Evolutionary conservation across 2,113 vertebrate genomes (phyloP), one percentile per base, ranked within the genome.

Genomic region (Prietella phreatophila): DNA sequence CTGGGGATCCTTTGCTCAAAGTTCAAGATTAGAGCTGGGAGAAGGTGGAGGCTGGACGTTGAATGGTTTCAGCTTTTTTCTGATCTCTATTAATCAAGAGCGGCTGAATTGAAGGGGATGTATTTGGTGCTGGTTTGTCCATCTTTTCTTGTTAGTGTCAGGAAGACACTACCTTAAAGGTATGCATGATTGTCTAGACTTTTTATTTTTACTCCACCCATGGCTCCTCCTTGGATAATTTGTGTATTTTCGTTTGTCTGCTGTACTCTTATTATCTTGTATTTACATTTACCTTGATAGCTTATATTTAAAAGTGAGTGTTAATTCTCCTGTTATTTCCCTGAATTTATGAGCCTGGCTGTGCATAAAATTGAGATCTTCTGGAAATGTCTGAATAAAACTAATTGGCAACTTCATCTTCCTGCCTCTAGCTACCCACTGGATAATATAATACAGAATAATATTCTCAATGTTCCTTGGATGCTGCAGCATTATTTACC

Each of bases 401-500:
- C 30, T 22, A 80, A 55, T 30, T 56, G n/a, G 6, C 30, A 58
- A 56, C 19, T 79, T 79, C 17, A 79, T 56, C 50, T 80, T 80
- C 50, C 50, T 80, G 50, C 33, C 47, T 80, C 50, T 33, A 80
- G 78, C 50, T 30, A 56, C 50, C 50, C 78, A 56, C 15, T 80
- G 42, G 75, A 47, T 47, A 47, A 47, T 47, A 47, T 47, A 47
- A 47, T 78, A 15, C 17, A 58, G 39, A 15, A 67, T 56, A 33
- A 36, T 63, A 76, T 84, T 84, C 27, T 81, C 33, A 84, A 33
- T 83, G 27, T 7, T 83, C 63, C 85, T 39, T 22, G 30, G 27
- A 58, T 65, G 75, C 27, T 84, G 27, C 67, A 42, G 67, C 65
- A 84, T 56, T 87, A 56, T 82, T 87, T 89, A 75, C 60, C 56